Conservation (phyloP, 2,113 vertebrate species). For the Spheniscus mendiculus region DNA sequence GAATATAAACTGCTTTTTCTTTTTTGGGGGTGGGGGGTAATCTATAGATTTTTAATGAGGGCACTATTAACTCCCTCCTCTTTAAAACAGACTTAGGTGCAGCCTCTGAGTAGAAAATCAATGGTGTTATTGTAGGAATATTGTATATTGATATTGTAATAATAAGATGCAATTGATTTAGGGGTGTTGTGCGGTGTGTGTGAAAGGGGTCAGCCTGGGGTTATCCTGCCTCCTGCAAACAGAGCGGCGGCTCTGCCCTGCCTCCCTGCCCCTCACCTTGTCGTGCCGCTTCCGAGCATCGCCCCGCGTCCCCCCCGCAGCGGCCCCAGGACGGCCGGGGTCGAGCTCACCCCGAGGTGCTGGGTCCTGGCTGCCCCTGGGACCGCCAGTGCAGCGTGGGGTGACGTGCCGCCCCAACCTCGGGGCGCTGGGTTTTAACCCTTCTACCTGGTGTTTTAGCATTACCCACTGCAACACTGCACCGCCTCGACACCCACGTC, state of each 20-base stretch:
- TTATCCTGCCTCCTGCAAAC: constrained; percentile 29
- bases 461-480: background rate
- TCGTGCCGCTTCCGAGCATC: accelerated
- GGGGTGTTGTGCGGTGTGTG: constrained; percentile 23
- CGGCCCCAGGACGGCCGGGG: accelerated
- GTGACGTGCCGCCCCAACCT: background rate
- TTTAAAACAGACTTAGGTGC: constrained; percentile 66
- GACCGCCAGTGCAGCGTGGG: background rate
- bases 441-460: background rate
- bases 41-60: constrained; percentile 85
- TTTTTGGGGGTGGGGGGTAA: constrained; percentile 72
- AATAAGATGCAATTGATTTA: constrained; percentile 80
- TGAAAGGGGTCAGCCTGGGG: constrained; percentile 55
- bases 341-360: background rate
- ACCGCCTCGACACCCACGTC: accelerated
- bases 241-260: background rate
- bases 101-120: constrained; percentile 76
- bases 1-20: constrained; percentile 90
- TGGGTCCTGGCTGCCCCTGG: background rate
- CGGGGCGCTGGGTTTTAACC: background rate
- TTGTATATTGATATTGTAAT: constrained; percentile 81
- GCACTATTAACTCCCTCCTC: constrained; percentile 65
- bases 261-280: background rate
- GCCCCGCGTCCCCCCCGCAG: accelerated
- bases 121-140: constrained; percentile 86